These are phyloP conservation scores for Lagocephalus sceleratus DNA, from an alignment of 2,797 vertebrate genomes.

Conservation along the genomic window DNA sequence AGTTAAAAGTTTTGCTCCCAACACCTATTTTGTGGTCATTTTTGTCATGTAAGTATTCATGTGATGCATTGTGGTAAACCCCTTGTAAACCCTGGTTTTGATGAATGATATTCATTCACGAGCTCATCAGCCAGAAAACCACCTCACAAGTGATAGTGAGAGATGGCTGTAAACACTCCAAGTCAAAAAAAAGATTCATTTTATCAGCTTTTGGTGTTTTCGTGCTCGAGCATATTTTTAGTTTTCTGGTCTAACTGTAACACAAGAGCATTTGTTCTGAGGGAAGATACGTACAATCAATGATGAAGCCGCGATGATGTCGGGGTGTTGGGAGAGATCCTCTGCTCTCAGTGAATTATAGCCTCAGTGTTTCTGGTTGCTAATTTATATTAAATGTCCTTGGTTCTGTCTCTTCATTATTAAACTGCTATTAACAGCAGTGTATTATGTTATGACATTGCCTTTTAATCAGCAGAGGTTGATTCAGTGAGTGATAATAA, in stretches of 20 bases:
- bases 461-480: constrained; percentile 18
- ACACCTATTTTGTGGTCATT: constrained; percentile 2
- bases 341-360: no score
- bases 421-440: constrained; percentile 26
- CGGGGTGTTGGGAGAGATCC: constrained; percentile 1
- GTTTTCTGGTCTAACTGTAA: constrained; percentile 18
- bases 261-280: constrained; percentile 9
- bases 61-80: no score
- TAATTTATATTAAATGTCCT: neutral
- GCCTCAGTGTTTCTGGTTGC: no score
- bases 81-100: no score
- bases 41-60: no score
- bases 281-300: constrained; percentile 20
- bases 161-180: constrained; percentile 21
- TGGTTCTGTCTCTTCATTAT: constrained; percentile 19
- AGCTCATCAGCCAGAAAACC: no score
- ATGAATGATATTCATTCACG: no score
- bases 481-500: constrained; percentile 25
- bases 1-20: constrained; percentile 2
- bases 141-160: constrained; percentile 19
- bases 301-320: constrained; percentile 25
- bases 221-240: constrained; percentile 34
- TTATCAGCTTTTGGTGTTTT: constrained; percentile 23
- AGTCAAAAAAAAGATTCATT: constrained; percentile 36
- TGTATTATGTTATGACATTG: constrained; percentile 21